phyloP scores from a whole-genome alignment of 2,113 vertebrate species.

The Galemys pyrenaicus region DNA sequence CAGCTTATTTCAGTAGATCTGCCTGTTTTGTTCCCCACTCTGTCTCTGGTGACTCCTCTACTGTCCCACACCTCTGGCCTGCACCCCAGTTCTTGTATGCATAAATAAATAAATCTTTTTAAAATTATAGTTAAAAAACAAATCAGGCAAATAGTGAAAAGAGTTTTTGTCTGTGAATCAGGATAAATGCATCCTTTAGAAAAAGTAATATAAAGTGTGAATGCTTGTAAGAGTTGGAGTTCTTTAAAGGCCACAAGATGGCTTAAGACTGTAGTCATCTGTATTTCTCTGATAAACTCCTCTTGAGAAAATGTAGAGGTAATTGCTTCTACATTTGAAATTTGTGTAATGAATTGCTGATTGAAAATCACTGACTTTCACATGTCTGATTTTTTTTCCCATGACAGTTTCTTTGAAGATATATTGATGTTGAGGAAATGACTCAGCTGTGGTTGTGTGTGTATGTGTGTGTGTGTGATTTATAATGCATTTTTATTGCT shows the following conservation, averaged over 20 bases:
- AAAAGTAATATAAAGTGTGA: neutral
- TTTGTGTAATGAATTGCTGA: constrained; percentile 69
- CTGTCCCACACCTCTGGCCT: too few species aligned
- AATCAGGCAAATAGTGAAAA: neutral
- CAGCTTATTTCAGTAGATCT: too few species aligned
- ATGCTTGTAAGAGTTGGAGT: neutral
- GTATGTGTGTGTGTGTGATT: too few species aligned
- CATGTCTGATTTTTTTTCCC: constrained; percentile 41
- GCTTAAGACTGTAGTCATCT: constrained; percentile 19
- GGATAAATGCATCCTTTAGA: neutral
- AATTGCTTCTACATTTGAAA: constrained; percentile 70
- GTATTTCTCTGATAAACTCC: constrained; percentile 52
- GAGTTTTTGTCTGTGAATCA: neutral
- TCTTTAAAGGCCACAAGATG: neutral
- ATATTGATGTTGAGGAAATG: constrained; percentile 61
- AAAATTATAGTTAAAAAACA: too few species aligned
- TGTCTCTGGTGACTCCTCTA: too few species aligned
- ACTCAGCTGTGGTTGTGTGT: too few species aligned
- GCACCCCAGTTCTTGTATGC: too few species aligned
- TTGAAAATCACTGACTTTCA: constrained; percentile 67
- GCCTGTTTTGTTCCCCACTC: too few species aligned
- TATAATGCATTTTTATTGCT: too few species aligned
- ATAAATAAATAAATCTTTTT: too few species aligned
- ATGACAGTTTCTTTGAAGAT: constrained; percentile 64
- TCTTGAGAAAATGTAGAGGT: constrained; percentile 40